These are phyloP conservation scores for Parapristionchus giblindavisi DNA, from an alignment of 2,888 invertebrate species.

Conservation along the genomic window DNA sequence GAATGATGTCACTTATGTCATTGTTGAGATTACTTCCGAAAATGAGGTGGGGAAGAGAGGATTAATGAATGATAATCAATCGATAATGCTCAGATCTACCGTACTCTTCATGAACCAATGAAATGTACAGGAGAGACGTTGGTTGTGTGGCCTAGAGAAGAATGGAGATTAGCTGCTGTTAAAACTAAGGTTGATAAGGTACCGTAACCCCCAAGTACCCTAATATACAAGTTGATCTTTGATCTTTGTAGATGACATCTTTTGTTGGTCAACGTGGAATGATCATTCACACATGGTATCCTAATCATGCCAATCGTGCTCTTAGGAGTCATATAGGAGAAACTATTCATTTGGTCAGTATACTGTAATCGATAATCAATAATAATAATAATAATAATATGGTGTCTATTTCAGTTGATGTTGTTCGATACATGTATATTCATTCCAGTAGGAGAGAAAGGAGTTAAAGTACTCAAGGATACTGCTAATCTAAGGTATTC, in stretches of 20 bases:
- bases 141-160: constrained; percentile 93
- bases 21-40: constrained; percentile 21
- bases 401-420: constrained; percentile 28
- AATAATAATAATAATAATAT: too few relatives aligned
- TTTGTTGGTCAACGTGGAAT: constrained; percentile 89
- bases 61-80: neutral
- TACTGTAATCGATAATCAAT: neutral
- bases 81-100: constrained; percentile 49
- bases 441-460: constrained; percentile 14
- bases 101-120: constrained; percentile 62
- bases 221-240: neutral
- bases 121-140: constrained; percentile 60
- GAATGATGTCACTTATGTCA: too few relatives aligned
- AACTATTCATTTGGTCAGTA: constrained; percentile 70
- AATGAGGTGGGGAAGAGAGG: constrained; percentile 10
- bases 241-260: constrained; percentile 74
- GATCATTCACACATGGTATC: constrained; percentile 91
- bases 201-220: neutral
- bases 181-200: neutral
- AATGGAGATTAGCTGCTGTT: constrained; percentile 78
- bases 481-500: neutral
- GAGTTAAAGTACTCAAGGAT: constrained; percentile 10
- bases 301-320: constrained; percentile 87
- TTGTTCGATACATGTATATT: neutral
- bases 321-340: constrained; percentile 90